Base-by-base conservation (phyloP, 2,797 vertebrate genomes). In the Lates japonicus region DNA sequence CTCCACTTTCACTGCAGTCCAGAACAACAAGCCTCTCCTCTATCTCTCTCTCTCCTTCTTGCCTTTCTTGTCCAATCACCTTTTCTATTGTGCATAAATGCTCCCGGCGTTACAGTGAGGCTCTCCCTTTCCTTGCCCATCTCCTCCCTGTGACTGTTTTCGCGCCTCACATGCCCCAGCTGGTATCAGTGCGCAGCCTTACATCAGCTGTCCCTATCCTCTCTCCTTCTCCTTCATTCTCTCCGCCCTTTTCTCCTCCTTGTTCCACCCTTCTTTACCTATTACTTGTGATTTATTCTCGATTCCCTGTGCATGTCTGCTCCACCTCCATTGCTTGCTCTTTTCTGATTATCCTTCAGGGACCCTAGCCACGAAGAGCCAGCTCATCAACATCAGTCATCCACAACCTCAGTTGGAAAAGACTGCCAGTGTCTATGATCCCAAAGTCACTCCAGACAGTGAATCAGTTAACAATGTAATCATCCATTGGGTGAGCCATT, bases 1-100 rank as follows among this genome's bases (percentile, higher is more conserved):
- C 70, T 78, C 82, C 5, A 14, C 63, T 81, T 81, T 54, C 69
- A 75, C 88, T 86, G 92, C 88, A 90, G 86, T 88, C 85, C 77
- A 85, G 62, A 75, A n/a, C 39, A 85, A 79, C 79, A 64, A 74
- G 57, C 75, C 63, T 60, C 69, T 61, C 80, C 58, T 51, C 13
- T 57, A 3, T 48, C 54, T 66, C 64, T 41, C 55, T 80, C 74
- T 66, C 61, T 59, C 35, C 39, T 74, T 67, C 42, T 59, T 85
- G 65, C 65, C 46, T 70, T 49, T 78, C 79, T 83, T 82, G 68
- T 87, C 77, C 84, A 85, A 71, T 92, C 90, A 83, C 85, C 78
- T 81, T 65, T 76, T 60, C 74, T 74, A 51, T 52, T 80, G 20
- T n/a, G 31, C 77, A n/a, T n/a, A n/a, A n/a, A n/a, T 80, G 55